A percentile compares a stretch with the other conserved stretches of the same genome.
Evolutionary conservation across 2,113 vertebrate species (phyloP).

Genomic region (Typhlomys cinereus): DNA sequence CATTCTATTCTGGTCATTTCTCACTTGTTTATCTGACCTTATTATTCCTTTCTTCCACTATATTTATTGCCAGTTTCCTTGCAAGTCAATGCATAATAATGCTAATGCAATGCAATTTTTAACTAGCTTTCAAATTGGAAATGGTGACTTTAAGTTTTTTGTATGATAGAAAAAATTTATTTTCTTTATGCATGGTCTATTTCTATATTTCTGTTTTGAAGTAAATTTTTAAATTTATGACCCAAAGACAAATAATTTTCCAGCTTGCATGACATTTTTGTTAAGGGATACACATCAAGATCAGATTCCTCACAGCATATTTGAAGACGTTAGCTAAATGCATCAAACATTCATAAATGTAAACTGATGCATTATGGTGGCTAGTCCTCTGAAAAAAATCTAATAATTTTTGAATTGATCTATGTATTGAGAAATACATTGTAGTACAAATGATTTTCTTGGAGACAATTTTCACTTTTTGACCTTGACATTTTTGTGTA

Average conservation of each 20-base stretch:
- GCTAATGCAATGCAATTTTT: slow-evolving; percentile 39
- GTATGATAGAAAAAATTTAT: neutral
- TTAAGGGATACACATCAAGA: neutral
- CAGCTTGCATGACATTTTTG: neutral
- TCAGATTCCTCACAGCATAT: slow-evolving; percentile 10
- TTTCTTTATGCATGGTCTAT: slow-evolving; percentile 18
- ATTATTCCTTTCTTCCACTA: neutral
- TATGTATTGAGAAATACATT: neutral
- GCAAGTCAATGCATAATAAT: slow-evolving; percentile 8
- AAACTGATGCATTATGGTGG: neutral
- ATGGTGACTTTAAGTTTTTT: slow-evolving; percentile 35
- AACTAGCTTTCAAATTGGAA: slow-evolving; percentile 49
- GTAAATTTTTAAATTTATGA: neutral
- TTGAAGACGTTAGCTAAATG: neutral
- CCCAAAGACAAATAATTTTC: slow-evolving; percentile 7
- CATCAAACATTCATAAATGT: neutral
- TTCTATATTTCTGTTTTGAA: slow-evolving; percentile 22
- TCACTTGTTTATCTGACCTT: slow-evolving; percentile 27
- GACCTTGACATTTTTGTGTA: neutral
- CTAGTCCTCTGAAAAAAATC: neutral
- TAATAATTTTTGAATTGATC: neutral
- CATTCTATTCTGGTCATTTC: neutral
- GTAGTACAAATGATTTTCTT: neutral
- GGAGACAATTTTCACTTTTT: slow-evolving; percentile 30
- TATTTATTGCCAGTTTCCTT: neutral